phyloP scores from a whole-genome alignment of 2,888 invertebrate species.

The Anagyrus pseudococci region DNA sequence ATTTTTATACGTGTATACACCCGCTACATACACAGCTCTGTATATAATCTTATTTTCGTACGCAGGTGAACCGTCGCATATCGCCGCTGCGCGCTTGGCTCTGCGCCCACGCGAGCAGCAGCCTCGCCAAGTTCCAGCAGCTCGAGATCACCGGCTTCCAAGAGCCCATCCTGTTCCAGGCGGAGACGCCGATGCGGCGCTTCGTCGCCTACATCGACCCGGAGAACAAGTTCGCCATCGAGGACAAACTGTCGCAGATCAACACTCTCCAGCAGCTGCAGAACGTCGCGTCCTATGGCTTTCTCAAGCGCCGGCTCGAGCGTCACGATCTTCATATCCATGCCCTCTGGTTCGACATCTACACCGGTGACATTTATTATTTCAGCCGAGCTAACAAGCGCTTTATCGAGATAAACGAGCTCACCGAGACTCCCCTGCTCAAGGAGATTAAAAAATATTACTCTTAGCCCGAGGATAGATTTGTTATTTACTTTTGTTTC shows the following conservation, averaged over 20 bases:
- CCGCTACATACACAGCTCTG: background rate
- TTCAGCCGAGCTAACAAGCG: slow-evolving; percentile 87
- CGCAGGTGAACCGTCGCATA: slow-evolving; percentile 76
- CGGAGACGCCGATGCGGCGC: slow-evolving; percentile 84
- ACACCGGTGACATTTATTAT: slow-evolving; percentile 94
- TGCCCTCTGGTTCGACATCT: slow-evolving; percentile 97
- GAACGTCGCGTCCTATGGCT: slow-evolving; percentile 91
- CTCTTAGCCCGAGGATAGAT: slow-evolving; percentile 63
- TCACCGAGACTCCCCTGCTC: slow-evolving; percentile 75
- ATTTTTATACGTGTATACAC: background rate
- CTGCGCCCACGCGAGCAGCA: slow-evolving; percentile 82
- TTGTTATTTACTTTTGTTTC: background rate
- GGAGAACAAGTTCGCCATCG: slow-evolving; percentile 83
- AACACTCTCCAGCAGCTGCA: slow-evolving; percentile 92
- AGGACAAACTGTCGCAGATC: slow-evolving; percentile 93
- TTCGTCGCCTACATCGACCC: slow-evolving; percentile 95
- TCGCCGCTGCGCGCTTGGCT: slow-evolving; percentile 93
- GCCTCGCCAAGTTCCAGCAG: slow-evolving; percentile 82
- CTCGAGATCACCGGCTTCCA: slow-evolving; percentile 69
- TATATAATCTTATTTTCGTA: background rate
- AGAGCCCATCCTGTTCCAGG: slow-evolving; percentile 83
- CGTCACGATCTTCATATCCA: slow-evolving; percentile 86
- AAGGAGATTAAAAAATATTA: slow-evolving; percentile 82
- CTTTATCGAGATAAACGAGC: slow-evolving; percentile 87
- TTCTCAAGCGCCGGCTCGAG: slow-evolving; percentile 82